These are phyloP conservation scores for Diplolepis rosae DNA, from an alignment of 2,888 invertebrate species.

Conservation along the genomic window DNA sequence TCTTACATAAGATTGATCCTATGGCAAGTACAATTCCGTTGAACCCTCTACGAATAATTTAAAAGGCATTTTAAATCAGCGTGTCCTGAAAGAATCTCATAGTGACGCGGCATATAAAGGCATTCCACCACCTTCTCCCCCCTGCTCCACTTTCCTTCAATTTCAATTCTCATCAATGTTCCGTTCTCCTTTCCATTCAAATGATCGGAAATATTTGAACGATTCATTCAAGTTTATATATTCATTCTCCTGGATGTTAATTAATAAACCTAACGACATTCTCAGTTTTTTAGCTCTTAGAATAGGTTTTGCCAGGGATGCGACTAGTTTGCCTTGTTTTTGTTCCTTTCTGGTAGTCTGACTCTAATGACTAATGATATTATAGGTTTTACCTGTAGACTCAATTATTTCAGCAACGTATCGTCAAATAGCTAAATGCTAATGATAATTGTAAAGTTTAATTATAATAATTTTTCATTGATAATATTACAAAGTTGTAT, in stretches of 20 bases:
- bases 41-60: constrained; percentile 47
- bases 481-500: no score
- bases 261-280: neutral
- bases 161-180: constrained; percentile 27
- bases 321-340: no score
- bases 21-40: constrained; percentile 52
- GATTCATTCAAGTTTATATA: constrained; percentile 2
- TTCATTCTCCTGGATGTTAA: neutral
- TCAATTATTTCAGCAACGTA: no score
- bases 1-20: neutral
- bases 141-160: constrained; percentile 44
- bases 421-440: no score
- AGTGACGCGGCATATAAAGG: constrained; percentile 70
- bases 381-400: no score
- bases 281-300: neutral
- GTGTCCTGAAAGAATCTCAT: constrained; percentile 70
- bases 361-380: no score
- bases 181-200: constrained; percentile 12
- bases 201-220: neutral
- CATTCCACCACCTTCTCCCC: constrained; percentile 68
- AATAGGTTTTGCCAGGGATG: no score
- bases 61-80: constrained; percentile 70
- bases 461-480: no score
- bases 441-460: no score
- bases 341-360: no score